Evolutionary conservation across 2,113 vertebrate species (phyloP).

Genomic region (human): DNA sequence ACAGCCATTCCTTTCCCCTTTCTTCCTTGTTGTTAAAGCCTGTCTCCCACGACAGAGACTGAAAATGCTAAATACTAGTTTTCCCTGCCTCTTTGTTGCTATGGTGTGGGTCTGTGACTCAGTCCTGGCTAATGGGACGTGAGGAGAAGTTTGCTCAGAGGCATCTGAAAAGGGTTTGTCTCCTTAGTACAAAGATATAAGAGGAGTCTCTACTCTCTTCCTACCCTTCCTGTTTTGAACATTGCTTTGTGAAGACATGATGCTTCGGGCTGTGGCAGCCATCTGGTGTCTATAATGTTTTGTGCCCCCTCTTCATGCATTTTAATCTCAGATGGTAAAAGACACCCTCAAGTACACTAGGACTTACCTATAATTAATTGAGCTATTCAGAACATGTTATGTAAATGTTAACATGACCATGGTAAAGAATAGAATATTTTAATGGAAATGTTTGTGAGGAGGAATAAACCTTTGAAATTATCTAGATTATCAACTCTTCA

Average conservation of each 20-base stretch:
- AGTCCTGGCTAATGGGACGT: neutral
- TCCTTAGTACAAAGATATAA: neutral
- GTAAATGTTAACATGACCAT: neutral
- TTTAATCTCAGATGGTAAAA: neutral
- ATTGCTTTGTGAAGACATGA: neutral
- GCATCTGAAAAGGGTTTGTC: neutral
- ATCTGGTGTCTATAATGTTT: neutral
- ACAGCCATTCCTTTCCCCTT: neutral
- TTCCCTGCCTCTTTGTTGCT: neutral
- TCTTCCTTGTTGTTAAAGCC: neutral
- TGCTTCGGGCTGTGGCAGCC: neutral
- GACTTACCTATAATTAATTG: neutral
- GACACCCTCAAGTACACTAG: neutral
- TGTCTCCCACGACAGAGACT: neutral
- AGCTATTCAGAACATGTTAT: neutral
- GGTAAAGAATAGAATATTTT: neutral
- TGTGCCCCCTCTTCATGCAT: neutral
- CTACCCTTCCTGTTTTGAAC: neutral
- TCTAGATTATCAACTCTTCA: neutral
- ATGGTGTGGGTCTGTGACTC: neutral
- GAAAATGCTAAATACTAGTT: neutral
- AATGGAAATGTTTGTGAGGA: constrained; percentile 3
- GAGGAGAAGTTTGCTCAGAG: neutral
- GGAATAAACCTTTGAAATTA: constrained; percentile 12
- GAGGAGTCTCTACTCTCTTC: neutral